phyloP scores from a whole-genome alignment of 2,113 vertebrate species.

The Numida meleagris region DNA sequence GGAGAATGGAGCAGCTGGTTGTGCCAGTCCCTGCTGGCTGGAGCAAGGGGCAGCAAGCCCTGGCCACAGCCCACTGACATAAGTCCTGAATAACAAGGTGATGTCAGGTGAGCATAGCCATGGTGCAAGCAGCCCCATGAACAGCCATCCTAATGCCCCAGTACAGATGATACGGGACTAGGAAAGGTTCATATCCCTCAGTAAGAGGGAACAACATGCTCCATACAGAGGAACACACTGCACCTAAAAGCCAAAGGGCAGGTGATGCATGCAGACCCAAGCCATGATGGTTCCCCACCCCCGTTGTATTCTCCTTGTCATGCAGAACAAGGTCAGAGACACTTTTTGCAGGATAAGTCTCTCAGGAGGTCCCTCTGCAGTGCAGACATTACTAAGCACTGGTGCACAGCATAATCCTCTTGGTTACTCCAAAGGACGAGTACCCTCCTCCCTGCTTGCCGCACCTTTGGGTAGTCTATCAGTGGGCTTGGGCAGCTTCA shows the following conservation, averaged over 20 bases:
- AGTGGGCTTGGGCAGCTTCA: not conserved
- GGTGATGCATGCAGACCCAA: not conserved
- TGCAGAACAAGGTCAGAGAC: not conserved
- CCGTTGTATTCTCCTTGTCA: not conserved
- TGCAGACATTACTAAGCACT: not conserved
- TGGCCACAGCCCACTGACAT: not conserved
- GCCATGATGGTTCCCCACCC: not conserved
- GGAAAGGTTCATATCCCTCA: not conserved
- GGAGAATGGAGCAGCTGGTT: not conserved
- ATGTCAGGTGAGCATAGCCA: not conserved
- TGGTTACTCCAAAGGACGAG: rapidly evolving
- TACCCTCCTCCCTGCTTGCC: not conserved
- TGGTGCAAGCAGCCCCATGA: not conserved
- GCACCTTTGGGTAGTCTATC: not conserved
- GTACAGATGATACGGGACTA: not conserved
- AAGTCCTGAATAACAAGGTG: conserved; percentile 29
- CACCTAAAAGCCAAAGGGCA: not conserved
- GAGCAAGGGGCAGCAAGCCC: not conserved
- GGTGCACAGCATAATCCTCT: rapidly evolving
- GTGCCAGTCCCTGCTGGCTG: not conserved
- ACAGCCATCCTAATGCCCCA: not conserved
- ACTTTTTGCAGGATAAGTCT: not conserved
- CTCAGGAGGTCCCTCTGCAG: not conserved
- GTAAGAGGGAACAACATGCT: not conserved
- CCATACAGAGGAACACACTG: not conserved